Evolutionary conservation across 1,140 invertebrate species (phyloP).

Genomic region (Metaphire vulgaris): DNA sequence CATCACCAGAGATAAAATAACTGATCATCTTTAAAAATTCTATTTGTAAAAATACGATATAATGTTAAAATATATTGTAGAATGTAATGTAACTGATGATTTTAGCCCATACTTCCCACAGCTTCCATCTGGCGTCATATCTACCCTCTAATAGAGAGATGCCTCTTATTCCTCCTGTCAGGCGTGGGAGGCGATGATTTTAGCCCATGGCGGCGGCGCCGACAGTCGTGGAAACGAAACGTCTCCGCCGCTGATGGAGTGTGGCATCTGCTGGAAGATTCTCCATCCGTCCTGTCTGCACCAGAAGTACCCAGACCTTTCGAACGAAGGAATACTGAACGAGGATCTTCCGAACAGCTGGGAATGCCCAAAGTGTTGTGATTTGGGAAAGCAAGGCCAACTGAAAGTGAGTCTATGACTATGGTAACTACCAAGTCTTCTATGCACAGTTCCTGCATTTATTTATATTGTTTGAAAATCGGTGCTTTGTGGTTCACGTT

Average conservation of each 20-base stretch:
- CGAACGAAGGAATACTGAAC: conserved; percentile 65
- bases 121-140: conserved; percentile 17
- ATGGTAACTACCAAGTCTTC: no score
- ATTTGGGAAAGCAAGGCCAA: conserved; percentile 44
- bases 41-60: no score
- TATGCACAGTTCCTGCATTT: no score
- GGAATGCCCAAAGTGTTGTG: conserved; percentile 82
- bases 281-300: conserved; percentile 72
- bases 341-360: conserved; percentile 96
- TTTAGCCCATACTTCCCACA: conserved; percentile 16
- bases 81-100: no score
- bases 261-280: conserved; percentile 86
- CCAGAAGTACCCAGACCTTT: conserved; percentile 41
- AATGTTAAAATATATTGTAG: no score
- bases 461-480: no score
- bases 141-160: conserved; percentile 29
- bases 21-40: no score
- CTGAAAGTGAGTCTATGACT: conserved; percentile 39
- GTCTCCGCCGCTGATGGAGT: conserved; percentile 61
- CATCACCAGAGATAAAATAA: no score
- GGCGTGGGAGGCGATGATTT: no score
- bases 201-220: conserved; percentile 23
- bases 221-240: conserved; percentile 33
- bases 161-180: background rate
- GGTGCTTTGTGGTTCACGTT: no score